Evolutionary conservation across 2,797 vertebrate species (phyloP).

Genomic region (Oreochromis grahami): DNA sequence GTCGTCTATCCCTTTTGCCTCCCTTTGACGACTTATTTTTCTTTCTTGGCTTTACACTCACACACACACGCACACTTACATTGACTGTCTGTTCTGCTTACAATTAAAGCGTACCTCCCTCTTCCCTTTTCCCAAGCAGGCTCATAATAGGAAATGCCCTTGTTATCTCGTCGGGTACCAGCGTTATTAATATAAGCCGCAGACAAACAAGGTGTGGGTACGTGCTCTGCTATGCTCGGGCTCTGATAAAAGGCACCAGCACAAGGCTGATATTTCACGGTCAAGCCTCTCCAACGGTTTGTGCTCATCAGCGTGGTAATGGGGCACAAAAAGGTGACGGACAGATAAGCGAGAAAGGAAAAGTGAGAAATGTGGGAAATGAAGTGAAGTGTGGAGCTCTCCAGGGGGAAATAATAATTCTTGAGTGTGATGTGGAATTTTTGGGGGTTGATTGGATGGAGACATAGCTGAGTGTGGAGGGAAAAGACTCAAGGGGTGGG

Average conservation of each 20-base stretch:
- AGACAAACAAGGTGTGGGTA: conserved; percentile 59
- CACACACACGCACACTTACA: not conserved
- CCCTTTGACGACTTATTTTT: not conserved
- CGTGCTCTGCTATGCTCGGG: conserved; percentile 4
- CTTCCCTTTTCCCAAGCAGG: conserved; percentile 63
- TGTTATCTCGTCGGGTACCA: conserved; percentile 64
- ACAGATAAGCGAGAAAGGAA: not conserved
- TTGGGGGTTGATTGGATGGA: not conserved
- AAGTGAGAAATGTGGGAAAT: not conserved
- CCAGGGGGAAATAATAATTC: not conserved
- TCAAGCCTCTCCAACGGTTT: not conserved
- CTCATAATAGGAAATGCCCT: conserved; percentile 73
- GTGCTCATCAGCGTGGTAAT: not conserved
- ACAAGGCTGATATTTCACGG: not conserved
- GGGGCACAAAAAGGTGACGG: not conserved
- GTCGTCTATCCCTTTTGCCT: not conserved
- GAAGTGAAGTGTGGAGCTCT: not conserved
- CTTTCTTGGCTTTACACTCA: not conserved
- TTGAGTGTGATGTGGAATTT: not conserved
- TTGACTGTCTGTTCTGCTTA: conserved; percentile 18
- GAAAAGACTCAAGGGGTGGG: not conserved
- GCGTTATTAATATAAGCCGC: conserved; percentile 67
- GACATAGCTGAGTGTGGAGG: not conserved
- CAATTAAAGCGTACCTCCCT: conserved; percentile 60
- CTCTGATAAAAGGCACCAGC: conserved; percentile 11